A percentile compares a stretch with the other conserved stretches of the same genome.
Conservation (phyloP, 2,888 invertebrate species). For the Diachrysia chrysitis region DNA sequence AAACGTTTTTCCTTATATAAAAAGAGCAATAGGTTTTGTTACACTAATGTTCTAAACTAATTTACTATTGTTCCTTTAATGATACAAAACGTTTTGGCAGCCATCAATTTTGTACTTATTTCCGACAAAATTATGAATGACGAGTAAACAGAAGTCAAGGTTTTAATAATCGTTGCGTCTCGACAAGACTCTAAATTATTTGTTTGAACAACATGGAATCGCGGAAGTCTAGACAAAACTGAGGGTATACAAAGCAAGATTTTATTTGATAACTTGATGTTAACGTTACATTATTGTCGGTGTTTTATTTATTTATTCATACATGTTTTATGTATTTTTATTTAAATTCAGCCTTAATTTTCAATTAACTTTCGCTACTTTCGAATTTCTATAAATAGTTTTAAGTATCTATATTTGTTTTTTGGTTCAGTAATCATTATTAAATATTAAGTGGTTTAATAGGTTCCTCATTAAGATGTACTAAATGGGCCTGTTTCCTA, state of each 20-base stretch:
- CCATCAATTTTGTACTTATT: background rate
- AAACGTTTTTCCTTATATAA: no score
- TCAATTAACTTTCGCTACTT: background rate
- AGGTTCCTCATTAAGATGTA: no score
- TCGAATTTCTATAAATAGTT: background rate
- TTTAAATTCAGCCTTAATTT: background rate
- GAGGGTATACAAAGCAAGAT: background rate
- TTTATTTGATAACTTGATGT: background rate
- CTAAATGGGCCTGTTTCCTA: no score
- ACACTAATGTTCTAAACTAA: background rate
- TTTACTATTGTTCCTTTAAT: background rate
- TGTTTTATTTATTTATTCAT: background rate
- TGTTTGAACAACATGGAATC: constrained; percentile 1
- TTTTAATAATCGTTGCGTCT: background rate
- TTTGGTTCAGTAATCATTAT: no score
- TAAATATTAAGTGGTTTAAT: no score
- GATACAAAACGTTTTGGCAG: background rate
- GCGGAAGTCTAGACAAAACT: background rate
- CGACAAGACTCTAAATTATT: background rate
- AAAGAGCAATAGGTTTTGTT: no score
- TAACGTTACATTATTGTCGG: background rate
- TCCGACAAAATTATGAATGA: background rate
- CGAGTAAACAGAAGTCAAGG: background rate
- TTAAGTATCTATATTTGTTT: no score
- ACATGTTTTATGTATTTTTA: background rate